These are phyloP conservation scores for Punctoribates punctum DNA, from an alignment of 2,888 invertebrate genomes.

Conservation along the genomic window DNA sequence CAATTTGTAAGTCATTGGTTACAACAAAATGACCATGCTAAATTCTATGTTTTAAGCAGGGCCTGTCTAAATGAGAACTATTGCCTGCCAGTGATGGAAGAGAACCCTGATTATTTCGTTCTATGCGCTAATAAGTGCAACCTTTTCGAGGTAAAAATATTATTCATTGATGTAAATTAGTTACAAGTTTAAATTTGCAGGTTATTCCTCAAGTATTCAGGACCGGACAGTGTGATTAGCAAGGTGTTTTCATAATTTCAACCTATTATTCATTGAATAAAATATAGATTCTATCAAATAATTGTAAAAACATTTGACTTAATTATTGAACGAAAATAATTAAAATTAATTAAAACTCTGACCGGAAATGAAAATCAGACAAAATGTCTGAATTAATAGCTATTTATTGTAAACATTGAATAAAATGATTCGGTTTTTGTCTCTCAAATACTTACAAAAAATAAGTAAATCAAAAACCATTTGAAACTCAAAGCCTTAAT, in stretches of 20 bases:
- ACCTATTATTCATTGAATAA: no score
- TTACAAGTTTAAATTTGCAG: no score
- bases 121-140: not conserved
- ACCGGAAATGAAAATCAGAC: not conserved
- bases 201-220: not conserved
- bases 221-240: not conserved
- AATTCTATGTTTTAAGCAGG: not conserved
- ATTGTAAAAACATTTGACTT: no score
- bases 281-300: no score
- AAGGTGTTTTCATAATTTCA: not conserved
- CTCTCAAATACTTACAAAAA: no score
- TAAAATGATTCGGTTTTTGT: not conserved
- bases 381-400: not conserved
- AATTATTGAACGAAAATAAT: no score
- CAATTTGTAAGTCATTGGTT: not conserved
- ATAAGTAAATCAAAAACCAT: no score
- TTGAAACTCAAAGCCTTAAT: no score
- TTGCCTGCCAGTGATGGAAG: slow-evolving; percentile 15
- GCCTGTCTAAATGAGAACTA: not conserved
- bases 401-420: not conserved
- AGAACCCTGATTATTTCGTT: slow-evolving; percentile 10
- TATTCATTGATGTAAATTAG: no score
- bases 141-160: no score
- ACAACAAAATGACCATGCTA: not conserved
- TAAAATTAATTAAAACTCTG: not conserved